Conservation (phyloP, 2,797 vertebrate species). For the Chanos chanos region DNA sequence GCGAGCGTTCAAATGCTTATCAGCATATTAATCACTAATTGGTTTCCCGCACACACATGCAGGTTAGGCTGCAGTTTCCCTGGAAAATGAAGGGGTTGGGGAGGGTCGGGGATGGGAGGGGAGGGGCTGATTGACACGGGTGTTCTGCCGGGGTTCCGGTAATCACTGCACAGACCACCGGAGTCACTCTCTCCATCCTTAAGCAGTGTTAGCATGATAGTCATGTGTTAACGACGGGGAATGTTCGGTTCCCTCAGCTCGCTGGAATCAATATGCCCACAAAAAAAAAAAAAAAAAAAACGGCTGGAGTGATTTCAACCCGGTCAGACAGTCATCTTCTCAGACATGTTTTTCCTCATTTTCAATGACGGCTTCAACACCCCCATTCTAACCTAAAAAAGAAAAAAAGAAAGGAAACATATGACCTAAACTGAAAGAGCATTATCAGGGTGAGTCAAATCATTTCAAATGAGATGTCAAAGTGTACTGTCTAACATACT, state of each 20-base stretch:
- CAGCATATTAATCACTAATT: conserved; percentile 53
- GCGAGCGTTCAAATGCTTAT: conserved; percentile 52
- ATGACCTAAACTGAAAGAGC: no score
- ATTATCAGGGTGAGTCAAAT: no score
- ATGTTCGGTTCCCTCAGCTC: conserved; percentile 2
- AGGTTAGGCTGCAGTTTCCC: conserved; percentile 35
- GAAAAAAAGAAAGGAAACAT: no score
- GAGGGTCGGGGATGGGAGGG: conserved; percentile 47
- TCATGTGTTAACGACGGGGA: conserved; percentile 37
- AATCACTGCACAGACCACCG: conserved; percentile 39
- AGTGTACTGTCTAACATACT: no score
- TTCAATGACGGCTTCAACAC: no score
- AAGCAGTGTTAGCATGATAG: conserved; percentile 40
- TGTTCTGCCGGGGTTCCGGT: conserved; percentile 48
- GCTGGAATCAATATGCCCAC: conserved; percentile 42
- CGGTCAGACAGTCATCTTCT: conserved; percentile 18
- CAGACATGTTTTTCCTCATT: conserved; percentile 23
- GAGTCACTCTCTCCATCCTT: conserved; percentile 27
- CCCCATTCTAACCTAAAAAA: no score
- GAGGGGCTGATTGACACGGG: conserved; percentile 49
- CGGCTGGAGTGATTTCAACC: conserved; percentile 43
- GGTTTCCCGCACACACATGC: conserved; percentile 41
- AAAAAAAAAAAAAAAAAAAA: conserved; percentile 52
- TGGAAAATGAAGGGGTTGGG: conserved; percentile 44
- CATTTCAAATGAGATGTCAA: no score